Conservation (phyloP, 2,888 invertebrate genomes). For the Tetranychus piercei region DNA sequence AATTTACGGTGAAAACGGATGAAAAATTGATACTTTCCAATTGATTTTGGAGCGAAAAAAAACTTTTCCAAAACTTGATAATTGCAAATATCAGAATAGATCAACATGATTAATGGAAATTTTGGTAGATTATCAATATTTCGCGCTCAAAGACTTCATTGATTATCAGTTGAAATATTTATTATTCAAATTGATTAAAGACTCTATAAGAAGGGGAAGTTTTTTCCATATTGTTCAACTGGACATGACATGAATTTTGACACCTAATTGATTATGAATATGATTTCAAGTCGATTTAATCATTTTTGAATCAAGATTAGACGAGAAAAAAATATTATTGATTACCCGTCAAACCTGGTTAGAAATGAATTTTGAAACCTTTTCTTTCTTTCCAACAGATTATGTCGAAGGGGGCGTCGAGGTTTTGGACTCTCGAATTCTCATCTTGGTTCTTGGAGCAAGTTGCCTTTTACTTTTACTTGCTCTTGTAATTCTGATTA, state of each 20-base stretch:
- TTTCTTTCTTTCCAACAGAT: neutral
- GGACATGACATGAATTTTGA: neutral
- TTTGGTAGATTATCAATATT: too few relatives aligned
- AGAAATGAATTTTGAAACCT: neutral
- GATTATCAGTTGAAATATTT: too few relatives aligned
- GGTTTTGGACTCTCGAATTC: constrained; percentile 4
- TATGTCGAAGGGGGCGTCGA: neutral
- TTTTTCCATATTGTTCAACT: neutral
- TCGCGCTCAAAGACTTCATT: too few relatives aligned
- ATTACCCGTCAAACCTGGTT: neutral
- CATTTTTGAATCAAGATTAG: neutral
- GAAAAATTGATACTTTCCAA: too few relatives aligned
- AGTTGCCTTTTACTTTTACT: neutral
- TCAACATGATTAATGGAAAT: too few relatives aligned
- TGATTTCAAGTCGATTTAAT: neutral
- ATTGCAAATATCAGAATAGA: too few relatives aligned
- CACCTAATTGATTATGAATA: neutral
- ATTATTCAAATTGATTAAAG: too few relatives aligned
- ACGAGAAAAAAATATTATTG: neutral
- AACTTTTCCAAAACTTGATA: too few relatives aligned
- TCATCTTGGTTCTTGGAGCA: neutral
- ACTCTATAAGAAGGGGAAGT: too few relatives aligned
- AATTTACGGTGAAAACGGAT: too few relatives aligned
- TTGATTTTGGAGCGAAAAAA: too few relatives aligned
- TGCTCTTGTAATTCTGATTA: constrained; percentile 6